Evolutionary conservation across 2,888 invertebrate genomes (phyloP), one percentile per base, ranked within the genome.

Genomic region (Athalia circularis): DNA sequence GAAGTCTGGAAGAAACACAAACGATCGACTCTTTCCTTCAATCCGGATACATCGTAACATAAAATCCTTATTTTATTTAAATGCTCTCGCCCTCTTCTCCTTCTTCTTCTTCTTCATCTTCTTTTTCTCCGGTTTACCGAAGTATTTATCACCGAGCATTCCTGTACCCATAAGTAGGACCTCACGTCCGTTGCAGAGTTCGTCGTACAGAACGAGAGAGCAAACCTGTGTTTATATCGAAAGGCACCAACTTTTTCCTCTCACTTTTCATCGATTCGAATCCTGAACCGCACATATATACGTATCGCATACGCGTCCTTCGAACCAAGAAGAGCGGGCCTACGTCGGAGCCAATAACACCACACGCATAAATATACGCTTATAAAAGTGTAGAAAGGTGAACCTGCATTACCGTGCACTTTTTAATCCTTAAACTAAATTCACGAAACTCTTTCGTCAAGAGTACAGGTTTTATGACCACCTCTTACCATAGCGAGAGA

Each of bases 11-110:
- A 29, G 29, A 29, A 29, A 70, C 76, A 52, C 79, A 77, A 64
- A 76, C 79, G 79, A 79, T 79, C 75, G 64, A 64, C 81, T 29
- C 29, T 29, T 29, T 29, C 29, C 29, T 85, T 83, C 86, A 86
- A 87, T 88, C 83, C 81, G 77, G 77, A 76, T 67, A 77, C 84
- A 85, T 87, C 87, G 88, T 84, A 85, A 86, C 88, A 88, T 90
- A 90, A 90, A 90, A 88, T 87, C 84, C 85, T 86, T 86, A 87
- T 87, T 90, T 89, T 89, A 90, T 89, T 90, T 85, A 87, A 87
- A 87, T 87, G 85, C 84, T 29, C 62, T 62, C 29, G 50, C 62
- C 62, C 62, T 59, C 47, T 13, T 11, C 9, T 84, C 80, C 79
- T 78, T 79, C 78, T 68, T 64, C 81, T 82, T 83, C 79, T 82